Evolutionary conservation across 2,113 vertebrate genomes (phyloP), one percentile per base, ranked within the genome.

Genomic region (Hoplias malabaricus): DNA sequence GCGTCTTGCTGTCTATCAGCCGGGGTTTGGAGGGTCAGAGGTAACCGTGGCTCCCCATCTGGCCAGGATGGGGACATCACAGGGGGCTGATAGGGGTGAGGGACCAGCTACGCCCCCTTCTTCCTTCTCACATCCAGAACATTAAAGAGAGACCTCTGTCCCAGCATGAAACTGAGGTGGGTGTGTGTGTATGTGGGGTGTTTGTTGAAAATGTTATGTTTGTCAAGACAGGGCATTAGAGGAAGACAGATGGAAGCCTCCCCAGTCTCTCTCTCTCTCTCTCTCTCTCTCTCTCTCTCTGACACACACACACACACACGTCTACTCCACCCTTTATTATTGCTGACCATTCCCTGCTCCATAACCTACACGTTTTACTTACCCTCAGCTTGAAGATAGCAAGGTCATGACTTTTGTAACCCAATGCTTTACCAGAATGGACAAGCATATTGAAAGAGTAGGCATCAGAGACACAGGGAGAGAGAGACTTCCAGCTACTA

Each of bases 21-120:
- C 75, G 54, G 68, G 68, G 79, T 72, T 84, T 43, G 46, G 84
- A 87, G 90, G 91, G 89, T 92, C 89, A 91, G 78, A 84, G 89
- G 90, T 92, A 90, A 92, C 84, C 84, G 79, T 88, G 83, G 91
- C 87, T 89, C 86, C 90, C 91, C 92, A 93, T 93, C 92, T 93
- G 92, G 86, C 82, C 50, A 46, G 27, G 53, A 71, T 31, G 76
- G 53, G 50, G 50, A 73, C 79, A 82, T 88, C 85, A 66, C 83
- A 72, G 78, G 73, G 61, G 75, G 65, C 50, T 85, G 85, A 75
- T 70, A 80, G 83, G 21, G 54, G 66, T 81, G 75, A 75, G 50
- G 69, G 66, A 77, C 68, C 65, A 62, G 66, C 42, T 57, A 82
- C 42, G 6, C 57, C 59, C 61, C 25, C 36, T 71, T 68, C 62